phyloP scores from a whole-genome alignment of 2,797 vertebrate species.

The Chiroxiphia lanceolata region DNA sequence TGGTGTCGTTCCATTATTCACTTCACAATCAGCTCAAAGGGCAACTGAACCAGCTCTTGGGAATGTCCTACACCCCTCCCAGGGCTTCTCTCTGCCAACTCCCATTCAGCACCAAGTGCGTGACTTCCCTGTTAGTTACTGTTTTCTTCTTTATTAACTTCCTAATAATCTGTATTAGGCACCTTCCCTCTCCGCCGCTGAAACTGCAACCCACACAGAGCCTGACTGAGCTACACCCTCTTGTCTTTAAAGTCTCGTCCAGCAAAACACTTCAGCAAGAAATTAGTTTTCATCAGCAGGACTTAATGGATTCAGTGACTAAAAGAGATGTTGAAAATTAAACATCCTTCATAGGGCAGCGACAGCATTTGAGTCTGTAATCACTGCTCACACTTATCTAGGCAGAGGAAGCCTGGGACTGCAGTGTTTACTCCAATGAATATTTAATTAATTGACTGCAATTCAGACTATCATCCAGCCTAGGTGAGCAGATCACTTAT shows the following conservation, averaged over 20 bases:
- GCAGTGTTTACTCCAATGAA: background rate
- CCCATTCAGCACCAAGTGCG: background rate
- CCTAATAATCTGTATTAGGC: background rate
- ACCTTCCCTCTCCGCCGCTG: background rate
- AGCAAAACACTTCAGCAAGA: constrained; percentile 43
- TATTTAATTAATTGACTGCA: constrained; percentile 12
- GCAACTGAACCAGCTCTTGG: background rate
- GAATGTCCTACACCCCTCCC: background rate
- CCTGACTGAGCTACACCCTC: background rate
- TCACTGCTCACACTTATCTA: background rate
- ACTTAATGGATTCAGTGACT: background rate
- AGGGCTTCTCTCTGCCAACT: background rate
- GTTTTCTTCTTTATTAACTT: background rate
- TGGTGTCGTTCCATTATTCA: fast-evolving
- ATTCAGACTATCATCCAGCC: background rate
- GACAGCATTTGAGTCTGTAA: background rate
- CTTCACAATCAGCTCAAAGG: background rate
- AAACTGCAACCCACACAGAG: background rate
- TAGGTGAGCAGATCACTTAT: background rate
- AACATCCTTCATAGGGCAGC: background rate
- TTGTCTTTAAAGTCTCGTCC: background rate
- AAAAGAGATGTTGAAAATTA: background rate
- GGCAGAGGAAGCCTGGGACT: background rate
- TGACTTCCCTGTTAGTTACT: background rate
- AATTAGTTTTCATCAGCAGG: background rate